These are phyloP conservation scores for Drymodes brunneopygia DNA, from an alignment of 2,113 vertebrate genomes.

Conservation along the genomic window DNA sequence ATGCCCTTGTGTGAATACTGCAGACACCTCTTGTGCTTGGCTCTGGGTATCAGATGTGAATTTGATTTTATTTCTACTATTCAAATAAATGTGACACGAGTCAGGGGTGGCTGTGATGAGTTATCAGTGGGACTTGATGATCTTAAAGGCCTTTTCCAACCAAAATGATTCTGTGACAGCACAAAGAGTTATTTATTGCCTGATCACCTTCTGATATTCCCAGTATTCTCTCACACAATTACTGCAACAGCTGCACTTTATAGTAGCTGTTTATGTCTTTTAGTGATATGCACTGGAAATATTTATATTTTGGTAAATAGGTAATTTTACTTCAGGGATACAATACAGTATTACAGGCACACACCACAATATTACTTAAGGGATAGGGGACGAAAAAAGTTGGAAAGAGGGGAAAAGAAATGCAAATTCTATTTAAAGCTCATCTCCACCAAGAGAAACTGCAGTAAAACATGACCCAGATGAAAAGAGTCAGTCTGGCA, in stretches of 20 bases:
- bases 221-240: too few species aligned
- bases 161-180: not conserved
- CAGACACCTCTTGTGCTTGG: not conserved
- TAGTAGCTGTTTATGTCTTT: not conserved
- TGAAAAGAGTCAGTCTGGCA: not conserved
- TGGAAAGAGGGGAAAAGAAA: not conserved
- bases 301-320: not conserved
- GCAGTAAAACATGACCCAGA: not conserved
- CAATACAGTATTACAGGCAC: not conserved
- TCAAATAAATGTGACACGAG: not conserved
- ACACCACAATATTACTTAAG: not conserved
- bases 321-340: not conserved
- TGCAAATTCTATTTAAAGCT: not conserved
- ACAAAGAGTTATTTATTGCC: not conserved
- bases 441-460: not conserved
- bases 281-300: not conserved
- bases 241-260: not conserved
- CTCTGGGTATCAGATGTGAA: not conserved
- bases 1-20: too few species aligned
- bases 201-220: not conserved
- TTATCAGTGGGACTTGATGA: not conserved
- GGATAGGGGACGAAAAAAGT: not conserved
- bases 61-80: not conserved
- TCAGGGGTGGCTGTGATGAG: not conserved
- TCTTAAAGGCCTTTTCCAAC: not conserved